A percentile compares a stretch with the other conserved stretches of the same genome.
These are phyloP conservation scores for Rhynchonycteris naso DNA, from an alignment of 2,797 vertebrate genomes.

Conservation along the genomic window DNA sequence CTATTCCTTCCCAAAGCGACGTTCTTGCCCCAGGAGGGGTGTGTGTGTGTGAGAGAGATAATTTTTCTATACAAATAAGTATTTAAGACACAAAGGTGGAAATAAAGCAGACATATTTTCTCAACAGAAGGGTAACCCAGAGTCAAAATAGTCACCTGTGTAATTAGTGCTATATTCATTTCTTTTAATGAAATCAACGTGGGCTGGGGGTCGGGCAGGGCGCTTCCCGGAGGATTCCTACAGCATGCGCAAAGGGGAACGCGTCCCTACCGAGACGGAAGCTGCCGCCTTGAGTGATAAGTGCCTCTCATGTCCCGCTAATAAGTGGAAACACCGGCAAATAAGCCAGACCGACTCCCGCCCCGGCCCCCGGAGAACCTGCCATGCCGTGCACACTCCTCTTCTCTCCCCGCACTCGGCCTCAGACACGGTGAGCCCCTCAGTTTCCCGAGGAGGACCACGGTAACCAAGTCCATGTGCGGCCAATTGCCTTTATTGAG, in stretches of 20 bases:
- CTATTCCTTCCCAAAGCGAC: constrained; percentile 29
- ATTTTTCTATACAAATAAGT: constrained; percentile 44
- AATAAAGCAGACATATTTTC: constrained; percentile 33
- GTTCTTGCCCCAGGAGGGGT: not conserved
- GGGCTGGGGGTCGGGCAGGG: fast-evolving
- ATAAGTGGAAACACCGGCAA: not conserved
- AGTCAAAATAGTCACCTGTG: not conserved
- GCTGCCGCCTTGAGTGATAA: not conserved
- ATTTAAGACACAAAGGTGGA: constrained; percentile 63
- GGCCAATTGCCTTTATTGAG: constrained; percentile 84
- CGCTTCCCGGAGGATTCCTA: not conserved
- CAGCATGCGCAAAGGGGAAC: not conserved
- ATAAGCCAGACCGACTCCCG: not conserved
- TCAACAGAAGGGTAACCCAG: constrained; percentile 47
- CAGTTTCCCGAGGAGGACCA: constrained; percentile 63
- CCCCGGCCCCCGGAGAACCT: no score
- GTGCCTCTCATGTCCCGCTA: not conserved
- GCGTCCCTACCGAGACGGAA: not conserved
- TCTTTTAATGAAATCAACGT: constrained; percentile 14
- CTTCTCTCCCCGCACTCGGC: not conserved
- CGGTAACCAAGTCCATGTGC: constrained; percentile 81
- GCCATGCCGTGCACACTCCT: not conserved
- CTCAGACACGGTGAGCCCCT: constrained; percentile 58
- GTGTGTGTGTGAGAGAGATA: no score
- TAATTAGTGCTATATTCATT: not conserved